Percentiles rank a stretch among this genome's conserved stretches.
phyloP scores from a whole-genome alignment of 2,797 vertebrate species.

The Toxotes lorentzi region DNA sequence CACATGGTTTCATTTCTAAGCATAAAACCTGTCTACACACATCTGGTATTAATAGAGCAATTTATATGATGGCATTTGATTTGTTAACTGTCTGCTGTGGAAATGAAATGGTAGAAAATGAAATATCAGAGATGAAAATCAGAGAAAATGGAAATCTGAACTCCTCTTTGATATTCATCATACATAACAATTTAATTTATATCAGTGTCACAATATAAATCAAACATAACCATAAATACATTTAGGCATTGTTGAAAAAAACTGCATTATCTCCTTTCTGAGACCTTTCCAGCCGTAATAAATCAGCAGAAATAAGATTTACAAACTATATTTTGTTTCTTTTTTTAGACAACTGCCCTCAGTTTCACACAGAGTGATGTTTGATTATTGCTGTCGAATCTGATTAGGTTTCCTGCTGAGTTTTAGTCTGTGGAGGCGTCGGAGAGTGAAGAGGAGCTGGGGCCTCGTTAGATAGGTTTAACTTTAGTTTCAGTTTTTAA shows the following conservation, averaged over 20 bases:
- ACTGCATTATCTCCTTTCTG: neutral
- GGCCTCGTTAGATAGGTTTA: constrained; percentile 10
- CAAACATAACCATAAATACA: neutral
- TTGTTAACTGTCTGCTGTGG: neutral
- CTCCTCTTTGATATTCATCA: neutral
- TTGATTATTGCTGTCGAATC: constrained; percentile 28
- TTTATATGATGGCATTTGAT: constrained; percentile 17
- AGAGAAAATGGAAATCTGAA: neutral
- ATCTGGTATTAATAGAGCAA: constrained; percentile 8
- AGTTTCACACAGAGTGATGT: neutral
- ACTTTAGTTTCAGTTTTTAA: constrained; percentile 23
- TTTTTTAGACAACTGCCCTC: constrained; percentile 6
- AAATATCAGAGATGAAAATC: neutral
- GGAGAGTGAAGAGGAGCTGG: constrained; percentile 8
- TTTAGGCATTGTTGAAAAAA: neutral
- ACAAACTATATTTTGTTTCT: neutral
- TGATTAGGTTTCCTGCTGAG: constrained; percentile 32
- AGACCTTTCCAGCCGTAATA: neutral
- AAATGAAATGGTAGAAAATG: neutral
- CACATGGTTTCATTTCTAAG: neutral
- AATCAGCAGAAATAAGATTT: constrained; percentile 18
- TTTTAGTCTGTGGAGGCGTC: neutral
- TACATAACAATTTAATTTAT: neutral
- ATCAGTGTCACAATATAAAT: neutral
- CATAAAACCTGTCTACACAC: neutral